A percentile compares a stretch with the other conserved stretches of the same genome.
These are phyloP conservation scores for Paracentrotus lividus DNA, from an alignment of 53 echinoderm and acorn worm genomes.

Conservation along the genomic window DNA sequence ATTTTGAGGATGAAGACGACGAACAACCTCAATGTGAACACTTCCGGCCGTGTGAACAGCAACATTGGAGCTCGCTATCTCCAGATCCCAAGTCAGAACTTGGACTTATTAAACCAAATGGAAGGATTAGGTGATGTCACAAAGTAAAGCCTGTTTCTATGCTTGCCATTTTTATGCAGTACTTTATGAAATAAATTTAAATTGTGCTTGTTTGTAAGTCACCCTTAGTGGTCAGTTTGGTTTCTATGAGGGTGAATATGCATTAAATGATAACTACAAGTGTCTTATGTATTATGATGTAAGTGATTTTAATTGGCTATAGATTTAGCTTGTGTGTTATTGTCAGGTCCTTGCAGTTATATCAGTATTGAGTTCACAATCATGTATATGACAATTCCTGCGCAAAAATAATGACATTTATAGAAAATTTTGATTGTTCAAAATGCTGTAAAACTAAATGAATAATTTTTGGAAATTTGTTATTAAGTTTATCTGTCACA, in stretches of 20 bases:
- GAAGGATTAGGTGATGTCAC: conserved; percentile 88
- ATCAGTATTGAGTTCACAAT: too few relatives aligned
- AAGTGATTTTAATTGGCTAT: too few relatives aligned
- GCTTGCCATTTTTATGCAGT: conserved; percentile 59
- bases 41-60: conserved; percentile 79
- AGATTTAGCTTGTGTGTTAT: too few relatives aligned
- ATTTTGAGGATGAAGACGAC: conserved; percentile 30
- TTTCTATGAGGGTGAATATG: not conserved
- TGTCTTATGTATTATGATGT: conserved; percentile 48
- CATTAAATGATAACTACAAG: not conserved
- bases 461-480: too few relatives aligned
- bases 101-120: conserved; percentile 82
- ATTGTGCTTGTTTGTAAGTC: not conserved
- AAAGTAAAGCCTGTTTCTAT: not conserved
- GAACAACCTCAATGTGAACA: conserved; percentile 64
- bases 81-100: conserved; percentile 94
- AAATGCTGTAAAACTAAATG: too few relatives aligned
- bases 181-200: conserved; percentile 16
- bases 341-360: too few relatives aligned
- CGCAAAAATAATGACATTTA: too few relatives aligned
- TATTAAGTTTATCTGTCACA: too few relatives aligned
- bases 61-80: conserved; percentile 89
- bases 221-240: not conserved
- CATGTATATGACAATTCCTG: too few relatives aligned
- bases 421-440: too few relatives aligned